These are phyloP conservation scores for Mastomys coucha DNA, from an alignment of 2,113 vertebrate species.

Conservation along the genomic window DNA sequence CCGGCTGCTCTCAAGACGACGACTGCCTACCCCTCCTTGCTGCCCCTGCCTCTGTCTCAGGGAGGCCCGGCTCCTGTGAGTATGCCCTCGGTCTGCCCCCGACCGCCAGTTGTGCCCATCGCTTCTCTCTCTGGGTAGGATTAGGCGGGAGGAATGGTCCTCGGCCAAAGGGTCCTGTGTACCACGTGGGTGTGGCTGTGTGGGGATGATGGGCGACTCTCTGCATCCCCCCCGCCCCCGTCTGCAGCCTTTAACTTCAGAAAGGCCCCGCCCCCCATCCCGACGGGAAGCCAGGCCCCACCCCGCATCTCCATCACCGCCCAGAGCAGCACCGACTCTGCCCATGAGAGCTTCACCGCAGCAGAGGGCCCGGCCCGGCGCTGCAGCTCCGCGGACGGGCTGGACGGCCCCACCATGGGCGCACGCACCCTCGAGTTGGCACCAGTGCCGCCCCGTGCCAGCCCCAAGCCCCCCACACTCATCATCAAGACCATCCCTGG, in stretches of 20 bases:
- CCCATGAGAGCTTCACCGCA: constrained; percentile 95
- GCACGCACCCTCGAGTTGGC: constrained; percentile 88
- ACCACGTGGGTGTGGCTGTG: background rate
- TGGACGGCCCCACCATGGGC: constrained; percentile 89
- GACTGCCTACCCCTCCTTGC: constrained; percentile 98
- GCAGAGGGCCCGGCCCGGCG: constrained; percentile 88
- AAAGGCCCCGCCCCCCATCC: constrained; percentile 97
- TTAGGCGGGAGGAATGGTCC: background rate
- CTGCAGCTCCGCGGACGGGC: constrained; percentile 95
- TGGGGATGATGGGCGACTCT: background rate
- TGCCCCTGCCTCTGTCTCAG: constrained; percentile 91
- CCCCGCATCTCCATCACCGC: constrained; percentile 97
- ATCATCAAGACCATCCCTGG: constrained; percentile 91
- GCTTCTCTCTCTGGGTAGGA: background rate
- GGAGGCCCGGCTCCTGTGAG: constrained; percentile 95
- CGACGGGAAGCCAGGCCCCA: constrained; percentile 96
- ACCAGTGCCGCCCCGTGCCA: constrained; percentile 85
- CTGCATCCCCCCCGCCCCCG: constrained; percentile 29
- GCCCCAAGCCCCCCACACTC: constrained; percentile 91
- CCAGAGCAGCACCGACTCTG: constrained; percentile 99
- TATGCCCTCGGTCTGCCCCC: background rate
- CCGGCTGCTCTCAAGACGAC: constrained; percentile 98
- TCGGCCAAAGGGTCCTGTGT: background rate
- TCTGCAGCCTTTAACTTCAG: constrained; percentile 96
- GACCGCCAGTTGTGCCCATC: background rate